Percentiles rank a stretch among this genome's conserved stretches.
These are phyloP conservation scores for Condylura cristata DNA, from an alignment of 2,113 vertebrate genomes.

Conservation along the genomic window DNA sequence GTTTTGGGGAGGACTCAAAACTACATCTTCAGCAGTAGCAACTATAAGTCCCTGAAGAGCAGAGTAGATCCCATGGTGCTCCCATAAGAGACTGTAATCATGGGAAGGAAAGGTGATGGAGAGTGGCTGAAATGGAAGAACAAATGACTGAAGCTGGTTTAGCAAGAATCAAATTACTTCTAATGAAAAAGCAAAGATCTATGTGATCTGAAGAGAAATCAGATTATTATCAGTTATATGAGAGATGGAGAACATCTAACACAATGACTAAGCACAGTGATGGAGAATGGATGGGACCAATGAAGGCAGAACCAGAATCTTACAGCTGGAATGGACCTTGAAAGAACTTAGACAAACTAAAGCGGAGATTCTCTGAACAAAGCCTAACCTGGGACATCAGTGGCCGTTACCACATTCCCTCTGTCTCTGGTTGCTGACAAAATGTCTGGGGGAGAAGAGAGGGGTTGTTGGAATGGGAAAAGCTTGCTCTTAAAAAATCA, in stretches of 20 bases:
- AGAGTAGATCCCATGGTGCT: not conserved
- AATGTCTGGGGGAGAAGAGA: not conserved
- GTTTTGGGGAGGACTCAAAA: constrained; percentile 34
- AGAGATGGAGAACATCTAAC: not conserved
- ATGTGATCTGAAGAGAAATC: no score
- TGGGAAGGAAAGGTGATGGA: not conserved
- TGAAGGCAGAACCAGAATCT: not conserved
- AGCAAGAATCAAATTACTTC: not conserved
- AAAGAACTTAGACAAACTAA: constrained; percentile 12
- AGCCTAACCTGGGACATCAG: not conserved
- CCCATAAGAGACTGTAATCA: not conserved
- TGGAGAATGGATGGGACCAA: not conserved
- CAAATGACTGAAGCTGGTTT: constrained; percentile 9
- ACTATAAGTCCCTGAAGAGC: not conserved
- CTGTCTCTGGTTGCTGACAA: not conserved
- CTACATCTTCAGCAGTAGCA: not conserved
- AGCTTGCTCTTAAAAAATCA: constrained; percentile 27
- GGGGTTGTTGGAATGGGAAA: not conserved
- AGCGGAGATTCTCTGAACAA: not conserved
- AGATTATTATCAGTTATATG: not conserved
- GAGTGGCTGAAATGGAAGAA: constrained; percentile 27
- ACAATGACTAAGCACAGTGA: not conserved
- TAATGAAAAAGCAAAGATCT: no score
- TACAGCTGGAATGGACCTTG: not conserved
- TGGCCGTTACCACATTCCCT: not conserved